Conservation (phyloP, 2,888 invertebrate species). For the Adelognathus sp. region DNA sequence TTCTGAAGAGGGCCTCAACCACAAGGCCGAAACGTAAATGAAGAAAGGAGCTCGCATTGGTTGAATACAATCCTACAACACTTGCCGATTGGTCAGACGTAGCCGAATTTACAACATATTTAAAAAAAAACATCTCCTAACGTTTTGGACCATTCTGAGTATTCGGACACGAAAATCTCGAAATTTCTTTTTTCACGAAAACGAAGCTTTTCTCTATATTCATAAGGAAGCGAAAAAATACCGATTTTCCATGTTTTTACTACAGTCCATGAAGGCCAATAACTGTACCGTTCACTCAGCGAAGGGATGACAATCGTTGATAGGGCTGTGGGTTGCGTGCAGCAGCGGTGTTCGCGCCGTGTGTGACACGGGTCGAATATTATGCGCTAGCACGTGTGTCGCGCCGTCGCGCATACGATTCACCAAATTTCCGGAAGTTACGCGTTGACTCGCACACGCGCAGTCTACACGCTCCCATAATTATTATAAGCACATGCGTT, state of each 20-base stretch:
- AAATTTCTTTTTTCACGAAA: no score
- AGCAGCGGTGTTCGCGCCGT: neutral
- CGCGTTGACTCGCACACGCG: slow-evolving; percentile 58
- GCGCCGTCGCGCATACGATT: slow-evolving; percentile 69
- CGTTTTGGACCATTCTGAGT: no score
- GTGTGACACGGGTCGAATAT: slow-evolving; percentile 54
- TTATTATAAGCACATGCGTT: slow-evolving; percentile 19
- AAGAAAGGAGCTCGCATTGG: no score
- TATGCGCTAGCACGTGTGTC: slow-evolving; percentile 75
- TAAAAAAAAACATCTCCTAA: no score
- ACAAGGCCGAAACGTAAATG: no score
- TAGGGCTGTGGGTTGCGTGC: slow-evolving; percentile 46
- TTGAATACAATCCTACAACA: no score
- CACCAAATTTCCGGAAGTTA: slow-evolving; percentile 71
- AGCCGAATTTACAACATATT: no score
- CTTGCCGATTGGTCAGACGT: no score
- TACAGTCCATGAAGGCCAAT: neutral
- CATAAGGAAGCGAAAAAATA: no score
- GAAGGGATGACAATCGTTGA: slow-evolving; percentile 23
- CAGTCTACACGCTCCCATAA: slow-evolving; percentile 18
- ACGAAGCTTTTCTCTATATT: neutral
- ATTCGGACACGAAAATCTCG: no score
- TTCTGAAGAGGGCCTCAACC: no score
- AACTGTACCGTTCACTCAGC: neutral
- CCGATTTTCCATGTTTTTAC: neutral